phyloP scores from a whole-genome alignment of 1,140 invertebrate genomes.

The Pectinophora gossypiella region DNA sequence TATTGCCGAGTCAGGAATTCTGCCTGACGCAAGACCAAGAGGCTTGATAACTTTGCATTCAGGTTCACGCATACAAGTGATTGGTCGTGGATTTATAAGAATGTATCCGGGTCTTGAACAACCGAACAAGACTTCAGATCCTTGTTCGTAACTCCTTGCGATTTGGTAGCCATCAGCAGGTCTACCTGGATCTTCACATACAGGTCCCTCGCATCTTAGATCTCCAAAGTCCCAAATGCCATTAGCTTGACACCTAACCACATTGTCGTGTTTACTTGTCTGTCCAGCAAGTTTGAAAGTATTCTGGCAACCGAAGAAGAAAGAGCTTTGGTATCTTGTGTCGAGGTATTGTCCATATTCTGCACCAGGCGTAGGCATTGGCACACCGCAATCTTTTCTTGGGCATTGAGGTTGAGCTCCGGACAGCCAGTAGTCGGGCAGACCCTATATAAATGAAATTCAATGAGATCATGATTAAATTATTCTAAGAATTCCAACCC shows the following conservation, averaged over 20 bases:
- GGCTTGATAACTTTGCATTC: conserved; percentile 96
- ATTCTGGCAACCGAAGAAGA: conserved; percentile 97
- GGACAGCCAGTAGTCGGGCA: conserved; percentile 94
- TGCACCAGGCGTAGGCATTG: conserved; percentile 92
- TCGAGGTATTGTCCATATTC: conserved; percentile 92
- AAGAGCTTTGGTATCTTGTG: conserved; percentile 93
- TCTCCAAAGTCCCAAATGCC: conserved; percentile 98
- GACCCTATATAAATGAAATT: no score
- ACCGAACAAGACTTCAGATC: conserved; percentile 92
- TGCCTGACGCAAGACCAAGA: conserved; percentile 92
- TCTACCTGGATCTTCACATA: conserved; percentile 95
- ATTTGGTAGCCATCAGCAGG: conserved; percentile 94
- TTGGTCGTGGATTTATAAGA: conserved; percentile 92
- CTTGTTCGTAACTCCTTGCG: conserved; percentile 94
- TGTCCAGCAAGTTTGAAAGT: conserved; percentile 96
- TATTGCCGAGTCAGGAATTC: conserved; percentile 96
- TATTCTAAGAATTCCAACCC: no score
- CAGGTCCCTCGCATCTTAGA: conserved; percentile 95
- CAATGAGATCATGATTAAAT: no score
- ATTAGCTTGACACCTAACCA: conserved; percentile 93
- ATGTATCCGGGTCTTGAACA: conserved; percentile 95
- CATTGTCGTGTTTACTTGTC: conserved; percentile 92
- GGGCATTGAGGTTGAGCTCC: conserved; percentile 90
- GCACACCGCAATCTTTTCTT: conserved; percentile 90
- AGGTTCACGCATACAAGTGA: conserved; percentile 93